Evolutionary conservation across 2,113 vertebrate genomes (phyloP).

Genomic region (Arenaria interpres): DNA sequence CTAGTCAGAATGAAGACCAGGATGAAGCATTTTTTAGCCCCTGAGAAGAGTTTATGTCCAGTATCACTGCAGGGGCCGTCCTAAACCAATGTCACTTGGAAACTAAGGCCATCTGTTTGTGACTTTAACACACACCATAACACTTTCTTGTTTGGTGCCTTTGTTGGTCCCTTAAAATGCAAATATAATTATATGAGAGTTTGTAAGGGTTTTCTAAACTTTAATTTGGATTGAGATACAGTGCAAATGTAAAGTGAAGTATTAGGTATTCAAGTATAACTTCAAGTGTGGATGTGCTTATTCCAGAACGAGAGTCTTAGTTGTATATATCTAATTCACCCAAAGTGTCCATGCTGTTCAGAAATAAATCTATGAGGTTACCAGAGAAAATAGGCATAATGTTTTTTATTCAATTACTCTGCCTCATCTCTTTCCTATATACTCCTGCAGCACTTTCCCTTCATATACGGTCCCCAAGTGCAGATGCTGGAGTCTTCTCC

Average conservation of each 20-base stretch:
- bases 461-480: neutral
- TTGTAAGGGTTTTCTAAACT: neutral
- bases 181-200: neutral
- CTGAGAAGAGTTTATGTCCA: neutral
- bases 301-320: neutral
- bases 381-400: neutral
- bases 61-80: neutral
- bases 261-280: neutral
- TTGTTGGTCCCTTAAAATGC: neutral
- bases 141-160: neutral
- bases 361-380: neutral
- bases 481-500: neutral
- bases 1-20: neutral
- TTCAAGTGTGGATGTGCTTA: neutral
- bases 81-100: neutral
- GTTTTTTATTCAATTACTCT: neutral
- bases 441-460: neutral
- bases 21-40: neutral
- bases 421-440: neutral
- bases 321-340: neutral
- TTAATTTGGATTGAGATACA: neutral
- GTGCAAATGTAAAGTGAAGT: neutral
- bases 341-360: neutral
- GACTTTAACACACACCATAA: neutral
- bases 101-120: neutral